A percentile compares a stretch with the other conserved stretches of the same genome.
These are phyloP conservation scores for Saccostrea echinata DNA, from an alignment of 1,140 invertebrate genomes.

Conservation along the genomic window DNA sequence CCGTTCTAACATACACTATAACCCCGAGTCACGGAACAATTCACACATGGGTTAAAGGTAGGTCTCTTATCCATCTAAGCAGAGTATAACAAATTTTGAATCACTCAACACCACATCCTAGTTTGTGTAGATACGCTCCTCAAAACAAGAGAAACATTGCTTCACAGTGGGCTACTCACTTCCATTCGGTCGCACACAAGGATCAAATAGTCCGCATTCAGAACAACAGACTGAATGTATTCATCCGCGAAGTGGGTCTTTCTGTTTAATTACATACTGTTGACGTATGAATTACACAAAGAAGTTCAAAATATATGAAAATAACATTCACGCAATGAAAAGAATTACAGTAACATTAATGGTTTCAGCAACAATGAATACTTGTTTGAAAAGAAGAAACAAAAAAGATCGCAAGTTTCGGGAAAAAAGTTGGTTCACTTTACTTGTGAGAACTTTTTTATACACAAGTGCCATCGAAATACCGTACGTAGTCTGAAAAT, in stretches of 20 bases:
- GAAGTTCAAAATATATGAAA: neutral
- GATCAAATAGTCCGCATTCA: slow-evolving; percentile 24
- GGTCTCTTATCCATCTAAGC: slow-evolving; percentile 16
- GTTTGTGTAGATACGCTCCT: neutral
- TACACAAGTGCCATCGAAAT: neutral
- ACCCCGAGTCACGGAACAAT: slow-evolving; percentile 28
- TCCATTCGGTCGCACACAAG: slow-evolving; percentile 33
- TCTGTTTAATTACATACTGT: neutral
- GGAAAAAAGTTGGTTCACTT: neutral
- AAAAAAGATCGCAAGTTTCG: neutral
- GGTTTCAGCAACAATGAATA: neutral
- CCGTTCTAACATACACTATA: slow-evolving; percentile 22
- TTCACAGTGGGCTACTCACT: neutral
- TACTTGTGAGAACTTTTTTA: neutral
- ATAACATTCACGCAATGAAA: neutral
- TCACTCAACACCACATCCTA: neutral
- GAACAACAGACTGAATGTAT: neutral
- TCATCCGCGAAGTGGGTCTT: neutral
- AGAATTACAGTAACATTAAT: neutral
- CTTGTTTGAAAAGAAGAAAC: neutral
- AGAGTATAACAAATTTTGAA: slow-evolving; percentile 19
- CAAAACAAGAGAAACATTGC: slow-evolving; percentile 9
- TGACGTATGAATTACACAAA: slow-evolving; percentile 8
- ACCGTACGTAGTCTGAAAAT: too few species aligned
- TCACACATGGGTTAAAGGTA: slow-evolving; percentile 30